These are phyloP conservation scores for Calypte anna DNA, from an alignment of 2,113 vertebrate genomes.

Conservation along the genomic window DNA sequence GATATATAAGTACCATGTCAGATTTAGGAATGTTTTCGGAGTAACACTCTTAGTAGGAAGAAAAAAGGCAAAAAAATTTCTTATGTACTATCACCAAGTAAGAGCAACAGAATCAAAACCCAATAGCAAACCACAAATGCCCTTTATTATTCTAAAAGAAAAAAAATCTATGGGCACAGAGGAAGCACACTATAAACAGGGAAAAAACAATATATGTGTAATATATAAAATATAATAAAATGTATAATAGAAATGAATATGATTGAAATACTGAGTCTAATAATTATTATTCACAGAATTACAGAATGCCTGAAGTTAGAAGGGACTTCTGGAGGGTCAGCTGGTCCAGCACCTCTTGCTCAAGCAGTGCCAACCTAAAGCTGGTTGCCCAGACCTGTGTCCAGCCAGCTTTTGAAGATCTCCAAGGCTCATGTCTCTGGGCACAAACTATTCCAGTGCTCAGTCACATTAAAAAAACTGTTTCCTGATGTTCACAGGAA, in stretches of 20 bases:
- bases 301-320: not conserved
- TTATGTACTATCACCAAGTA: not conserved
- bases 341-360: not conserved
- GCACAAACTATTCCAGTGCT: not conserved
- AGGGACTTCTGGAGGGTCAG: not conserved
- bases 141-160: not conserved
- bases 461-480: not conserved
- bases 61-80: not conserved
- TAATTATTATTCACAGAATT: not conserved
- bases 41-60: too few relatives aligned
- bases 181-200: not conserved
- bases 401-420: not conserved
- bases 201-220: not conserved
- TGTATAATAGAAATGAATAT: not conserved
- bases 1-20: not conserved
- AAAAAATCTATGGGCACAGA: not conserved
- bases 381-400: too few relatives aligned
- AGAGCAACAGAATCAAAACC: not conserved
- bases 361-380: not conserved
- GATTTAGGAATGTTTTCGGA: not conserved
- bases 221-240: not conserved
- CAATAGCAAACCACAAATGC: not conserved
- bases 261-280: not conserved
- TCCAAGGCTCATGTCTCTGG: not conserved
- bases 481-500: not conserved